These are phyloP conservation scores for Amphibalanus amphitrite DNA, from an alignment of 1,140 invertebrate genomes.

Conservation along the genomic window DNA sequence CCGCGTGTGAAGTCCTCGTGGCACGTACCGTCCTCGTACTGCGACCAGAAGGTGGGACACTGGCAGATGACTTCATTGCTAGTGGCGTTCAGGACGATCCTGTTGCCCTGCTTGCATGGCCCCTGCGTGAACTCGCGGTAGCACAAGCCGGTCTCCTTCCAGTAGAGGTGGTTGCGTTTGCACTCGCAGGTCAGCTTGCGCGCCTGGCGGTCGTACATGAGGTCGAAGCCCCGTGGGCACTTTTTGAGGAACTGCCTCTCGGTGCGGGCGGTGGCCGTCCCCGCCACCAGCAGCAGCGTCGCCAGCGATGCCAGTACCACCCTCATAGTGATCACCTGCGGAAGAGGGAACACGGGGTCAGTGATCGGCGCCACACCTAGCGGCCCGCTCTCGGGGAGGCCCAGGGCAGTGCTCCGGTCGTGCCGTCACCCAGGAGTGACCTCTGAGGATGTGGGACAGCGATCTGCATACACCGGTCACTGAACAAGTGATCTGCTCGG, in stretches of 20 bases:
- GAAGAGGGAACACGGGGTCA: too few species aligned
- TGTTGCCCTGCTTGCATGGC: constrained; percentile 15
- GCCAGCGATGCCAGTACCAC: too few species aligned
- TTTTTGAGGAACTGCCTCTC: constrained; percentile 2
- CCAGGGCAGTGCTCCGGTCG: too few species aligned
- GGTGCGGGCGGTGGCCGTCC: neutral
- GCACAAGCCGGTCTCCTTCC: constrained; percentile 18
- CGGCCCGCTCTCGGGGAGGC: too few species aligned
- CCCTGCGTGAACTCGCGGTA: constrained; percentile 19
- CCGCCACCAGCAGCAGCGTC: neutral
- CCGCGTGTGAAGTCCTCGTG: constrained; percentile 19
- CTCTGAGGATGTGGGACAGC: too few species aligned
- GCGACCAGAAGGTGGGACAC: constrained; percentile 16
- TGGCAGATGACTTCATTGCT: constrained; percentile 10
- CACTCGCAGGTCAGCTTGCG: constrained; percentile 20
- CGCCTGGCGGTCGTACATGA: constrained; percentile 4
- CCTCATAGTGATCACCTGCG: too few species aligned
- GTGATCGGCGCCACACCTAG: too few species aligned
- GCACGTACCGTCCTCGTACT: constrained; percentile 15
- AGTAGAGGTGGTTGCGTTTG: constrained; percentile 19
- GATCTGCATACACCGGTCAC: too few species aligned
- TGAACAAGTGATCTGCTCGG: too few species aligned
- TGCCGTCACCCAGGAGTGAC: too few species aligned
- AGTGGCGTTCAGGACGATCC: constrained; percentile 11
- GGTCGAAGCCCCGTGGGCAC: constrained; percentile 13